Percentiles rank a stretch among this genome's conserved stretches.
Conservation (phyloP, 2,797 vertebrate species). For the Microchirus variegatus region DNA sequence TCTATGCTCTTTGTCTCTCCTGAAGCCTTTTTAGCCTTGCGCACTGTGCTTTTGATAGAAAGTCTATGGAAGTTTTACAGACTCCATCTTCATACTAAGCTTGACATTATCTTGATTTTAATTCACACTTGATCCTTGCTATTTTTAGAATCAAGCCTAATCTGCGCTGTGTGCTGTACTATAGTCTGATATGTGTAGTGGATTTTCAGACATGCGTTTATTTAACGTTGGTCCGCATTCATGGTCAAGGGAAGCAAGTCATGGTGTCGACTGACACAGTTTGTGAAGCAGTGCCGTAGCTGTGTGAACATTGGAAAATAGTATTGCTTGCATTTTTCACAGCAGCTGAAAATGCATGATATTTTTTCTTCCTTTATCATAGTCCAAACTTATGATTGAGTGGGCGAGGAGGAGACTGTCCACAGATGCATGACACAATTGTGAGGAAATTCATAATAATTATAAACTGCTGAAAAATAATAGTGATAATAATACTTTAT, state of each 20-base stretch:
- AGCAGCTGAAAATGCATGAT: constrained; percentile 1
- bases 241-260: constrained; percentile 16
- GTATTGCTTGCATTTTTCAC: not conserved
- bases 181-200: constrained; percentile 47
- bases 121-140: constrained; percentile 77
- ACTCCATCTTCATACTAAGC: constrained; percentile 60
- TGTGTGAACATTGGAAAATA: constrained; percentile 1
- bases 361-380: constrained; percentile 11
- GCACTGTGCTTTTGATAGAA: constrained; percentile 51
- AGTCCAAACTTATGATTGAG: constrained; percentile 28
- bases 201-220: constrained; percentile 53
- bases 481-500: not conserved
- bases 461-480: not conserved
- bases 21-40: constrained; percentile 54
- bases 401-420: constrained; percentile 8
- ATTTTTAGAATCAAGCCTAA: constrained; percentile 75
- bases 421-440: constrained; percentile 13
- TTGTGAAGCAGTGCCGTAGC: constrained; percentile 10
- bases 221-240: constrained; percentile 42
- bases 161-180: constrained; percentile 67
- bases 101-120: constrained; percentile 76
- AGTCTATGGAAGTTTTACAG: constrained; percentile 63
- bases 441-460: constrained; percentile 1
- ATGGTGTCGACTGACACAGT: not conserved
- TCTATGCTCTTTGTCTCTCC: constrained; percentile 65